Evolutionary conservation across 2,797 vertebrate species (phyloP).

Genomic region (Cuculus canorus): DNA sequence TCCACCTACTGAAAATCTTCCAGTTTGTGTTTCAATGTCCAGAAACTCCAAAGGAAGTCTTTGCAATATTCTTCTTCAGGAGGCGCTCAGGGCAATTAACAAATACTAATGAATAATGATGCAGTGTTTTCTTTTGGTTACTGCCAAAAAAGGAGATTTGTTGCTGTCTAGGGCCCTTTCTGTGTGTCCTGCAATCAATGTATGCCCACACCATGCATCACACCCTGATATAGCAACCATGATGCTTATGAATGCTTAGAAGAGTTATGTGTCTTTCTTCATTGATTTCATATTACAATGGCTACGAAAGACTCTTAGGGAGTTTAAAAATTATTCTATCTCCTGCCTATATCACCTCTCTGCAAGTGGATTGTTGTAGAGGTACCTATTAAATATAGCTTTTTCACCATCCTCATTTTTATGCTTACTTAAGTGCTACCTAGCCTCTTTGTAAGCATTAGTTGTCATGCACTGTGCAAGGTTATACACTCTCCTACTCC

Average conservation of each 20-base stretch:
- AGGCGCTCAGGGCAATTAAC: not conserved
- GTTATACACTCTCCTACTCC: not conserved
- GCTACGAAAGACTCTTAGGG: not conserved
- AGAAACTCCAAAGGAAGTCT: not conserved
- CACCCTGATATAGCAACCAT: not conserved
- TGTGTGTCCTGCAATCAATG: not conserved
- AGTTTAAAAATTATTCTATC: not conserved
- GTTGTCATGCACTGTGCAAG: not conserved
- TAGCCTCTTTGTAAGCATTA: not conserved
- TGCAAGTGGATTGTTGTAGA: not conserved
- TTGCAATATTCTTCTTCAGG: not conserved
- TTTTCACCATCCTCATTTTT: accelerated
- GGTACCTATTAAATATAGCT: not conserved
- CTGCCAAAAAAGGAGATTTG: not conserved
- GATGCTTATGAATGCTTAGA: not conserved
- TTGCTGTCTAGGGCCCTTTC: not conserved
- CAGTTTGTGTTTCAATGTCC: accelerated
- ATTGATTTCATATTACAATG: not conserved
- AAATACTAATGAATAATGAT: not conserved
- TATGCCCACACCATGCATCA: not conserved
- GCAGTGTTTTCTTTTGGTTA: not conserved
- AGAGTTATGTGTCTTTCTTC: not conserved
- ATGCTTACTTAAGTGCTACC: not conserved
- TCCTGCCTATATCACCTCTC: not conserved
- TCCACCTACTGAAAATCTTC: not conserved